Base-by-base conservation (phyloP, 2,888 invertebrate species). In the Helleia helle region DNA sequence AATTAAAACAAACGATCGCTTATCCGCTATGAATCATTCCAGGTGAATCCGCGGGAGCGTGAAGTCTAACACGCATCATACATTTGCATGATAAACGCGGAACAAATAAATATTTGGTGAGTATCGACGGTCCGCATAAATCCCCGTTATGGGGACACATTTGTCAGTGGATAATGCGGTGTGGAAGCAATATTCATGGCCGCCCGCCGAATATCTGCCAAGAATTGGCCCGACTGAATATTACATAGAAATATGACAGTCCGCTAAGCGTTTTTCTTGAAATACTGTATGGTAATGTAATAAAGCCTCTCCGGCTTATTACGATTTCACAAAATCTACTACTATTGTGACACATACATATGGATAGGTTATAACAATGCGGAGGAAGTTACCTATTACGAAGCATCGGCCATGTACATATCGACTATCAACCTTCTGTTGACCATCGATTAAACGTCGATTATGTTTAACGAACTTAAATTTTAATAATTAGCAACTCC, bases 81-180 rank as follows among this genome's bases (percentile, higher is more conserved):
- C 11, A 30, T 31, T 31, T 24, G 18, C 27, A 41, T 46, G 41
- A 43, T 37, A 44, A 43, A 46, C 27, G 30, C 13, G 30, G n/a
- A 30, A 41, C 41, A 34, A 41, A 41, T 41, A 38, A 39, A 46
- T 38, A 43, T 41, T 37, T 34, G 11, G 15, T 28, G 39, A 30
- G 27, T 37, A 46, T 46, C 43, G 41, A 46, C 38, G 43, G 41
- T 39, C 18, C 4, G 31, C 41, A 45, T 45, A 49, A 49, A 49
- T 43, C 31, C 9, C 13, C 31, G 38, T 51, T 49, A 44, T 41
- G 43, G 42, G 30, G 36, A 25, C 47, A 24, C 45, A 50, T 50
- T 50, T 49, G 42, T 49, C 48, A 41, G 18, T 18, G 39, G 30
- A 46, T 49, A 46, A 47, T 46, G 42, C 41, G 40, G 42, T 41